Conservation (phyloP, 1,140 invertebrate species). For the Notospermus geniculatus region DNA sequence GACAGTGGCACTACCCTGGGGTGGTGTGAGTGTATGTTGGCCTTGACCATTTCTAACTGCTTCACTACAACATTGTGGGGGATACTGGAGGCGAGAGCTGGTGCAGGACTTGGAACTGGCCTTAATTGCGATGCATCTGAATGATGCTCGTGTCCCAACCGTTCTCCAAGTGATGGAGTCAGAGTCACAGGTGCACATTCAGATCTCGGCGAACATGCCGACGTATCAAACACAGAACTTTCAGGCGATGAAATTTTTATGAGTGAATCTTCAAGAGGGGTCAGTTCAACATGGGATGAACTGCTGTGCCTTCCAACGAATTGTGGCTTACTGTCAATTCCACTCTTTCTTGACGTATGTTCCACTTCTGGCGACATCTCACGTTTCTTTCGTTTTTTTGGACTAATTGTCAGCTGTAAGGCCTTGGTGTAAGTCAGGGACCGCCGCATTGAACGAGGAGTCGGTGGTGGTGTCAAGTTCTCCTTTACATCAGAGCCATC, state of each 20-base stretch:
- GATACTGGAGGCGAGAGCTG: constrained; percentile 31
- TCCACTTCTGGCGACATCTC: constrained; percentile 9
- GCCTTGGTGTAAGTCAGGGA: constrained; percentile 9
- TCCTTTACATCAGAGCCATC: background rate
- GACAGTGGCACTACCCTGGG: background rate
- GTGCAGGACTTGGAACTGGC: constrained; percentile 28
- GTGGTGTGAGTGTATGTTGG: constrained; percentile 13
- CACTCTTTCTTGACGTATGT: background rate
- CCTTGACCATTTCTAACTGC: constrained; percentile 28
- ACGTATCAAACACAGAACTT: no score
- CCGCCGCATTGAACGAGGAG: background rate
- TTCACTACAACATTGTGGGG: constrained; percentile 33
- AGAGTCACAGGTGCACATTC: no score
- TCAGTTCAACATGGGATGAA: constrained; percentile 14
- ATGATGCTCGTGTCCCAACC: no score
- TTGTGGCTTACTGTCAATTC: constrained; percentile 14
- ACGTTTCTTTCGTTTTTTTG: constrained; percentile 14
- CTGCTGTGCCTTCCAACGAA: constrained; percentile 10
- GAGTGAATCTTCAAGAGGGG: no score
- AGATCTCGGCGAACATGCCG: no score
- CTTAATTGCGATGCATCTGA: background rate
- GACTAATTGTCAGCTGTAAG: background rate
- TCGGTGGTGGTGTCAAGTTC: background rate
- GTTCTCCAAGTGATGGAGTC: no score
- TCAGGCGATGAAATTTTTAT: no score